These are phyloP conservation scores for Lasioglossum vierecki DNA, from an alignment of 2,888 invertebrate species.

Conservation along the genomic window DNA sequence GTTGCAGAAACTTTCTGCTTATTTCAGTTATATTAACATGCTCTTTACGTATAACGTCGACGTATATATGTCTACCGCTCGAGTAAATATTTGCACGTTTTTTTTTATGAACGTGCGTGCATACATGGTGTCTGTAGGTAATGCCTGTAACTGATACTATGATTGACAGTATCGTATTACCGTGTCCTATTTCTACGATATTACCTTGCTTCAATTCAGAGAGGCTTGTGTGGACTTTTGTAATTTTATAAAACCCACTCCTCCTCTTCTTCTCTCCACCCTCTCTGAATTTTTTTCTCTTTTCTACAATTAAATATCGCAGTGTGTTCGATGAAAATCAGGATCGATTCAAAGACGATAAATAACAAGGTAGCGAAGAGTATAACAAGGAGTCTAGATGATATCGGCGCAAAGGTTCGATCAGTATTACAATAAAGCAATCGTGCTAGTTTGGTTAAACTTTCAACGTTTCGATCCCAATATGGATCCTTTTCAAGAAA, in stretches of 20 bases:
- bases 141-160: slow-evolving; percentile 5
- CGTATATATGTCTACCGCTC: neutral
- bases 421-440: no score
- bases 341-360: neutral
- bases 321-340: neutral
- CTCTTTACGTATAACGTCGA: neutral
- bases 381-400: no score
- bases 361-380: neutral
- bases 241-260: neutral
- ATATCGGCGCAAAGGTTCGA: no score
- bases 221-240: neutral
- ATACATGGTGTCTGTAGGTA: neutral
- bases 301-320: no score
- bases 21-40: neutral
- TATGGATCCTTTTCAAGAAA: no score
- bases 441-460: no score
- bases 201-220: neutral
- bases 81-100: neutral
- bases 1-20: neutral
- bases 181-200: neutral
- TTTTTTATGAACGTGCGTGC: neutral
- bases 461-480: no score
- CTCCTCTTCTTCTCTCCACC: neutral
- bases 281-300: neutral
- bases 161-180: neutral